Base-by-base conservation (phyloP, 1,140 invertebrate species). In the Spodoptera litura region DNA sequence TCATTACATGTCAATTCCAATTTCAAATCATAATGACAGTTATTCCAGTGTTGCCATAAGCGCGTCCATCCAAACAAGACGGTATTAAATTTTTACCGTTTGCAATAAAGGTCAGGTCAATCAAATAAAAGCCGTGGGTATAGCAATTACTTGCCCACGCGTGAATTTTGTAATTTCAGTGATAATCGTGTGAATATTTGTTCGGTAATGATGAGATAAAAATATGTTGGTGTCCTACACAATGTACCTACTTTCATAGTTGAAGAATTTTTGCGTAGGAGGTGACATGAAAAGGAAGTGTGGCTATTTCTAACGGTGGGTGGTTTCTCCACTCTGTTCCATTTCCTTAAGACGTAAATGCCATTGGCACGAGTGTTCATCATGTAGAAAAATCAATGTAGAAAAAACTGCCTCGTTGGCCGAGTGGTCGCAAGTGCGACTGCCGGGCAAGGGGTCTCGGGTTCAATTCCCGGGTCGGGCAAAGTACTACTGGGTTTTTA, bases 81-180 rank as follows among this genome's bases (percentile, higher is more conserved):
- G 59, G 59, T 64, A 75, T 75, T 75, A 49, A 75, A 75, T 75
- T 75, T 75, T 75, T 51, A 53, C 49, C 59, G 73, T 64, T 52
- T 61, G 59, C 59, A 75, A 75, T 27, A 75, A 75, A 75, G 73
- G 73, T 75, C 73, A 49, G 73, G 73, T 75, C 73, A 53, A 51
- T 62, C 73, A 75, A 64, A 62, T 62, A 75, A 75, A 75, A 75
- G 59, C 35, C 27, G 73, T 75, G 73, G 73, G 73, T 51, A 64
- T 59, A 75, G 49, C 58, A 64, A 75, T 75, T 75, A 75, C 20
- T 64, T 59, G 59, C 73, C 73, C n/a, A 75, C 73, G 59, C 59
- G 5, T 70, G 27, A 70, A 70, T 70, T 70, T 70, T 62, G 73
- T 75, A 61, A 38, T 73, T 70, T 70, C 25, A 38, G 51, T 62